Evolutionary conservation across 2,113 vertebrate species (phyloP).

Genomic region (Carollia perspicillata): DNA sequence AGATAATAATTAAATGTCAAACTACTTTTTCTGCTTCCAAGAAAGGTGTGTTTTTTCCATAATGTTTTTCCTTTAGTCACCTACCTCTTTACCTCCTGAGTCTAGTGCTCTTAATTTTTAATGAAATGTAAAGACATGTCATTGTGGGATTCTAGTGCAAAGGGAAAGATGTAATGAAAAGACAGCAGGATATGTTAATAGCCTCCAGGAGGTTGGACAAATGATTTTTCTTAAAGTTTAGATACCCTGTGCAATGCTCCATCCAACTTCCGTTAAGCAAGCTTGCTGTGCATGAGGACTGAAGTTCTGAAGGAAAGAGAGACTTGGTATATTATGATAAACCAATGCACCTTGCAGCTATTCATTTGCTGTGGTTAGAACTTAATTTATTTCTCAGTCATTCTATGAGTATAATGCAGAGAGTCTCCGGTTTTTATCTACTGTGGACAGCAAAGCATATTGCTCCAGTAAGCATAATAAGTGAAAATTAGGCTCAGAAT

Average conservation of each 20-base stretch:
- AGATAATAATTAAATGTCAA: background rate
- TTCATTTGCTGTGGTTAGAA: slow-evolving; percentile 68
- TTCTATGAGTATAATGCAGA: slow-evolving; percentile 47
- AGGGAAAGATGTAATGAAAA: slow-evolving; percentile 38
- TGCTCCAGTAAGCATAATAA: slow-evolving; percentile 62
- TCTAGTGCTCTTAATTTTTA: slow-evolving; percentile 41
- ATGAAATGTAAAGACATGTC: slow-evolving; percentile 33
- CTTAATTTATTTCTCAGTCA: slow-evolving; percentile 70
- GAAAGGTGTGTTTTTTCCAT: background rate
- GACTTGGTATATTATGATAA: slow-evolving; percentile 59
- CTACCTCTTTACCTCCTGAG: background rate
- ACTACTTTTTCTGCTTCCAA: slow-evolving; percentile 25
- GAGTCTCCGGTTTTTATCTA: slow-evolving; percentile 63
- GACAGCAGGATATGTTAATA: slow-evolving; percentile 34
- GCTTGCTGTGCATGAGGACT: background rate
- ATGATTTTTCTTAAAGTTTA: background rate
- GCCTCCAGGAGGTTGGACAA: background rate
- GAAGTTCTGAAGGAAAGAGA: background rate
- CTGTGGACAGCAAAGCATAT: slow-evolving; percentile 46
- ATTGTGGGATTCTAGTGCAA: background rate
- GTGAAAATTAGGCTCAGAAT: slow-evolving; percentile 67
- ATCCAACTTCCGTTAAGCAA: background rate
- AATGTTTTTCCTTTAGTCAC: background rate
- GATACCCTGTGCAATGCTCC: background rate
- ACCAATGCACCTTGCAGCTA: slow-evolving; percentile 21